Evolutionary conservation across 2,888 invertebrate species (phyloP).

Genomic region (Himalopsyche kuldschensis): DNA sequence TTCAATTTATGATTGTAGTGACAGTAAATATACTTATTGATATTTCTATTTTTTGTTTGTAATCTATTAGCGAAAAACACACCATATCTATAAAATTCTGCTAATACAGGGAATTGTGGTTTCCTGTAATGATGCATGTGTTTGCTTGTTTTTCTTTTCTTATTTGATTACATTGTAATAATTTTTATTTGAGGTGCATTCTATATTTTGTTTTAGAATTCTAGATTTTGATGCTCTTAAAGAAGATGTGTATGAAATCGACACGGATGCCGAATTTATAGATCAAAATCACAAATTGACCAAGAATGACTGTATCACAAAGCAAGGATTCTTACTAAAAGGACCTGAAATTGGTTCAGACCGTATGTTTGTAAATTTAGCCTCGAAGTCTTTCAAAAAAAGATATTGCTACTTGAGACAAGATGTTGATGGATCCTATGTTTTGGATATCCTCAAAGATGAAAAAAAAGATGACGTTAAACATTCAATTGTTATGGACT

Average conservation of each 20-base stretch:
- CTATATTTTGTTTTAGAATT: conserved; percentile 42
- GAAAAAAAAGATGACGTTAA: conserved; percentile 90
- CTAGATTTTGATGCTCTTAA: conserved; percentile 63
- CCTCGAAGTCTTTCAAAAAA: conserved; percentile 90
- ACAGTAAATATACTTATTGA: too few species aligned
- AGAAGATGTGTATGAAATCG: conserved; percentile 88
- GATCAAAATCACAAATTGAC: conserved; percentile 70
- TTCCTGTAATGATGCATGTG: background rate
- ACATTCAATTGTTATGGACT: conserved; percentile 90
- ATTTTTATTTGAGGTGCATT: background rate
- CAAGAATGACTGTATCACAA: conserved; percentile 77
- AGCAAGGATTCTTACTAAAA: conserved; percentile 88
- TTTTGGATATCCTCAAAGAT: conserved; percentile 90
- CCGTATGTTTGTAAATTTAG: conserved; percentile 87
- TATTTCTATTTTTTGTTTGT: too few species aligned
- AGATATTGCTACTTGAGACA: conserved; percentile 85
- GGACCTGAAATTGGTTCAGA: conserved; percentile 90
- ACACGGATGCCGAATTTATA: conserved; percentile 80
- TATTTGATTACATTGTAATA: background rate
- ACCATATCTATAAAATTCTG: background rate
- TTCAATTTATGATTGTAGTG: too few species aligned
- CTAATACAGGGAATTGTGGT: conserved; percentile 5
- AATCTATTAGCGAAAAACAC: too few species aligned
- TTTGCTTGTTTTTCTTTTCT: background rate
- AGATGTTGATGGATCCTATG: conserved; percentile 89